These are phyloP conservation scores for Peribatodes rhomboidaria DNA, from an alignment of 2,888 invertebrate genomes.

Conservation along the genomic window DNA sequence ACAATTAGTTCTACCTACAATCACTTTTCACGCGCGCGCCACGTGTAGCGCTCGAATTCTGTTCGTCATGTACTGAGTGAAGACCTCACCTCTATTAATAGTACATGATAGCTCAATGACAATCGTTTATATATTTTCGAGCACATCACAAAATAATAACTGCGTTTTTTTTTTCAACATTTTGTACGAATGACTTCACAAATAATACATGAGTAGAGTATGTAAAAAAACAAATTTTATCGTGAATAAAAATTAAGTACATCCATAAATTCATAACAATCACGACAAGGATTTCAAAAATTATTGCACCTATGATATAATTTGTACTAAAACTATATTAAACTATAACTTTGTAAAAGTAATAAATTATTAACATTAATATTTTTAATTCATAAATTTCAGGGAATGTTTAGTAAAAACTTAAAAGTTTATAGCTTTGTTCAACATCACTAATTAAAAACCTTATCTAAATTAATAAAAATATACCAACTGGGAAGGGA, in stretches of 20 bases:
- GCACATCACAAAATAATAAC: background rate
- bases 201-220: background rate
- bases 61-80: no score
- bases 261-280: slow-evolving; percentile 27
- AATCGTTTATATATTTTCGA: no score
- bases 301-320: slow-evolving; percentile 31
- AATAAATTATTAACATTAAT: slow-evolving; percentile 28
- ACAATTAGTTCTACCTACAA: no score
- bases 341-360: background rate
- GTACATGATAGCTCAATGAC: no score
- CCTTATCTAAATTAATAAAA: no score
- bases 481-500: no score
- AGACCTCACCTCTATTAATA: no score
- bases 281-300: background rate
- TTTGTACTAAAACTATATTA: slow-evolving; percentile 37
- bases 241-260: slow-evolving; percentile 36
- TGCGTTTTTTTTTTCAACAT: background rate
- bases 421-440: slow-evolving; percentile 13
- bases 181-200: background rate
- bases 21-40: no score
- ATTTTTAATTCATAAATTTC: slow-evolving; percentile 2
- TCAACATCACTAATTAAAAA: slow-evolving; percentile 17
- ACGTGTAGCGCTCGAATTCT: no score
- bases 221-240: background rate
- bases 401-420: slow-evolving; percentile 21